Percentiles rank a stretch among this genome's conserved stretches.
phyloP scores from a whole-genome alignment of 2,888 invertebrate genomes.

The Epicampocera succincta region DNA sequence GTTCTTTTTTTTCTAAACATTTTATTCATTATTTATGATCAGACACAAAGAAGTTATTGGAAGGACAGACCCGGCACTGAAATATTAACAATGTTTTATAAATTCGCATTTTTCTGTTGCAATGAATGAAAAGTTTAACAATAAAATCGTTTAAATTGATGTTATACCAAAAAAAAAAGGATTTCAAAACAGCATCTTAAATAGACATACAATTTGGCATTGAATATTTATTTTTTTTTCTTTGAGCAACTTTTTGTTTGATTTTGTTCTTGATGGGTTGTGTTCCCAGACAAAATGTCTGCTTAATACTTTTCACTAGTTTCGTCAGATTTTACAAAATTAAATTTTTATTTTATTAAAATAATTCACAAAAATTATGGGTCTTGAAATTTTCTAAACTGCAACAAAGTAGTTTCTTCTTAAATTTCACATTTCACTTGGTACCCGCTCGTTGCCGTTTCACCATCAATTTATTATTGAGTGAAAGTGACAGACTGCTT shows the following conservation, averaged over 20 bases:
- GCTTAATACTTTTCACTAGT: constrained; percentile 58
- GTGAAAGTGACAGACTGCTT: constrained; percentile 56
- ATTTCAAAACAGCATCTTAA: constrained; percentile 6
- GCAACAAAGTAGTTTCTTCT: constrained; percentile 35
- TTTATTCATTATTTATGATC: constrained; percentile 45
- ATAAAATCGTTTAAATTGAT: constrained; percentile 43
- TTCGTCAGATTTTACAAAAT: constrained; percentile 37
- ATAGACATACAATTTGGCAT: constrained; percentile 32
- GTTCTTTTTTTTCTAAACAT: background rate
- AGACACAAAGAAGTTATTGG: constrained; percentile 55
- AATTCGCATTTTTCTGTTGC: background rate
- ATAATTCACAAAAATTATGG: background rate
- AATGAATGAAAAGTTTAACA: constrained; percentile 41
- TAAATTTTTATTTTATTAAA: constrained; percentile 13
- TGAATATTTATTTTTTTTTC: constrained; percentile 24
- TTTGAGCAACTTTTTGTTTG: background rate
- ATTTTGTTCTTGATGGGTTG: background rate
- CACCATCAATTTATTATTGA: constrained; percentile 36
- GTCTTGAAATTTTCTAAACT: background rate
- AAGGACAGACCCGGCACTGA: constrained; percentile 2
- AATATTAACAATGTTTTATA: background rate
- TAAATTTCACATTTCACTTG: background rate
- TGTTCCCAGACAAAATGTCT: constrained; percentile 62
- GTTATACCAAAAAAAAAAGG: constrained; percentile 2
- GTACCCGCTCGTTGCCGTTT: background rate